Evolutionary conservation across 1,140 invertebrate species (phyloP), one percentile per base, ranked within the genome.

Genomic region (Danaus plexippus): DNA sequence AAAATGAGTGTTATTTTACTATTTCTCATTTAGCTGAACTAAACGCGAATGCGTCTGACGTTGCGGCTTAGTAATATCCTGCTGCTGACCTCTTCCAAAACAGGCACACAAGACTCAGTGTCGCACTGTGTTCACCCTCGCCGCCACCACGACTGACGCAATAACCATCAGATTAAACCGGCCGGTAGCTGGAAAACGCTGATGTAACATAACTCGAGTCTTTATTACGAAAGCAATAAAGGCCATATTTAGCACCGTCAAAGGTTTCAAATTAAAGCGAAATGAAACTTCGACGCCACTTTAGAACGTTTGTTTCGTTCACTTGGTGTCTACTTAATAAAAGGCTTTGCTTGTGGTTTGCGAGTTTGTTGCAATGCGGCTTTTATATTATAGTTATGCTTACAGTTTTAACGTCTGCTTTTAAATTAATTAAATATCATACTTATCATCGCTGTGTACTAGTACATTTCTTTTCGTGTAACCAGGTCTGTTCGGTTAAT

Each of bases 181-280:
- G 46, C 13, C 48, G 43, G 53, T 32, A 49, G 50, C 45, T 70
- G 66, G 67, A 67, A 69, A 74, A 63, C 66, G 48, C 55, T 52
- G 63, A 63, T 57, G 62, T 72, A 61, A 59, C 63, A 57, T 67
- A 68, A 74, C 69, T 77, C 63, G 67, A 67, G 68, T 56, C 77
- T 76, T 73, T 82, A 85, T 85, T 81, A 71, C 73, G 58, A 77
- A 75, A 72, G 78, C 80, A 79, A 77, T 82, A 84, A 82, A 77
- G 79, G 43, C 67, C 61, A 81, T 69, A 80, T 80, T 75, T 71
- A 77, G 66, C 58, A 56, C 45, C 53, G 56, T 75, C 78, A 78
- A 81, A 84, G 71, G 70, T 73, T 66, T 65, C 59, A 71, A 79
- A 80, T 80, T 79, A 81, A 81, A 81, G 57, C 67, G 73, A 75